A percentile compares a stretch with the other conserved stretches of the same genome.
These are phyloP conservation scores for Nyleta sp. DNA, from an alignment of 2,888 invertebrate species.

Conservation along the genomic window DNA sequence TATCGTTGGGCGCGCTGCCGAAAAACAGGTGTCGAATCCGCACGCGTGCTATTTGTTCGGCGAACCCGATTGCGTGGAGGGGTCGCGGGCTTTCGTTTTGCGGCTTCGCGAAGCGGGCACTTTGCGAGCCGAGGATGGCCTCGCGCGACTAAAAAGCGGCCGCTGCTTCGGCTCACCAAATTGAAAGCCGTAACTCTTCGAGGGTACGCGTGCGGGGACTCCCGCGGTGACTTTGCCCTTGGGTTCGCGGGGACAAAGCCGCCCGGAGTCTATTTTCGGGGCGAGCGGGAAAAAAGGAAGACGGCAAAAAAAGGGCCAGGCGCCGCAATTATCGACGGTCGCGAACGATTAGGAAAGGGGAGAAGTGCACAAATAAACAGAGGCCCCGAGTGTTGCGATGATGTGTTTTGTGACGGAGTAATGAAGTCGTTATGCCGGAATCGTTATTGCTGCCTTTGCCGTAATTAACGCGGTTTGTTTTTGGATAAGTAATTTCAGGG, in stretches of 20 bases:
- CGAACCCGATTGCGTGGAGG: too few relatives aligned
- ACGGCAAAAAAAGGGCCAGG: slow-evolving; percentile 2
- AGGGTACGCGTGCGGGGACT: slow-evolving; percentile 48
- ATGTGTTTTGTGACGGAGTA: slow-evolving; percentile 2
- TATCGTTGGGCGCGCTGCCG: neutral
- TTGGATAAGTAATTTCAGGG: too few relatives aligned
- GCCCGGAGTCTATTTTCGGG: slow-evolving; percentile 22
- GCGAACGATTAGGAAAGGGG: slow-evolving; percentile 6
- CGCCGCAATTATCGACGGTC: slow-evolving; percentile 29
- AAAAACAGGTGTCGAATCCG: slow-evolving; percentile 29
- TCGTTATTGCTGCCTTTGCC: neutral
- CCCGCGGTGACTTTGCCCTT: slow-evolving; percentile 57
- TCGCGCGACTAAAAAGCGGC: slow-evolving; percentile 38
- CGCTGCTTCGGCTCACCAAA: slow-evolving; percentile 73
- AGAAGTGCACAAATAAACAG: slow-evolving; percentile 27
- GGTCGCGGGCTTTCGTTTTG: too few relatives aligned
- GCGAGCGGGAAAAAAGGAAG: slow-evolving; percentile 7
- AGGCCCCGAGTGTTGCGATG: neutral
- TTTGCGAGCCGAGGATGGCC: too few relatives aligned
- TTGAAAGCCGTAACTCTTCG: slow-evolving; percentile 77
- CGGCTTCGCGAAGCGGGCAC: too few relatives aligned
- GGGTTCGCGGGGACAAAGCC: slow-evolving; percentile 32
- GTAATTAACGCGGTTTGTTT: neutral
- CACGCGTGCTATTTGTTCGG: too few relatives aligned
- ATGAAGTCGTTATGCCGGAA: slow-evolving; percentile 16